phyloP scores from a whole-genome alignment of 2,888 invertebrate species.

The Oasisia sp. region DNA sequence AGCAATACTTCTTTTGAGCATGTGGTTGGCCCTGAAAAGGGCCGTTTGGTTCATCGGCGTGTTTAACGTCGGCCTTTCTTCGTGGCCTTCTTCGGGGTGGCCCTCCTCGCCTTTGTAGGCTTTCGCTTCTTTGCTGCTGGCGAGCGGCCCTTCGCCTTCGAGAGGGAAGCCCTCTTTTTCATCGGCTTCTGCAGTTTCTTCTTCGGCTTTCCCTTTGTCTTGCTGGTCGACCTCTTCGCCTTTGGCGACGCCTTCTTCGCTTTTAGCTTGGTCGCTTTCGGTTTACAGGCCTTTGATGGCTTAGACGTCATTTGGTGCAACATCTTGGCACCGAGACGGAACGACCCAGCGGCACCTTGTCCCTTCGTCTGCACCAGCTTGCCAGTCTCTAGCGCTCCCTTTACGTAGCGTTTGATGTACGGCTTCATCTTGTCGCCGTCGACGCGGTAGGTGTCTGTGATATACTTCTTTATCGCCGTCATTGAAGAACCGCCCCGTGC shows the following conservation, averaged over 20 bases:
- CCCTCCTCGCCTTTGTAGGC: neutral
- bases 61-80: slow-evolving; percentile 3
- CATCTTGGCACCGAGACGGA: slow-evolving; percentile 43
- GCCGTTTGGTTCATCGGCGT: neutral
- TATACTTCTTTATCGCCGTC: slow-evolving; percentile 74
- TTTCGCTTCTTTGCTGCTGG: slow-evolving; percentile 29
- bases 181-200: slow-evolving; percentile 30
- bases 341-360: slow-evolving; percentile 55
- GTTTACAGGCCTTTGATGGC: slow-evolving; percentile 32
- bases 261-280: slow-evolving; percentile 35
- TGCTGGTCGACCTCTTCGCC: slow-evolving; percentile 30
- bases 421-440: slow-evolving; percentile 72
- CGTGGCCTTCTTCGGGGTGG: neutral
- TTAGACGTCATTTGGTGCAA: slow-evolving; percentile 21
- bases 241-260: slow-evolving; percentile 34
- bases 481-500: slow-evolving; percentile 72
- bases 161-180: slow-evolving; percentile 27
- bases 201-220: slow-evolving; percentile 24
- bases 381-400: slow-evolving; percentile 69
- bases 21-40: slow-evolving; percentile 13
- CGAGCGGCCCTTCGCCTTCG: slow-evolving; percentile 31
- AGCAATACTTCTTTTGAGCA: neutral
- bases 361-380: slow-evolving; percentile 57
- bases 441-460: slow-evolving; percentile 72
- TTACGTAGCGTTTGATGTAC: slow-evolving; percentile 73